phyloP scores from a whole-genome alignment of 2,113 vertebrate species.

The Notothenia coriiceps region DNA sequence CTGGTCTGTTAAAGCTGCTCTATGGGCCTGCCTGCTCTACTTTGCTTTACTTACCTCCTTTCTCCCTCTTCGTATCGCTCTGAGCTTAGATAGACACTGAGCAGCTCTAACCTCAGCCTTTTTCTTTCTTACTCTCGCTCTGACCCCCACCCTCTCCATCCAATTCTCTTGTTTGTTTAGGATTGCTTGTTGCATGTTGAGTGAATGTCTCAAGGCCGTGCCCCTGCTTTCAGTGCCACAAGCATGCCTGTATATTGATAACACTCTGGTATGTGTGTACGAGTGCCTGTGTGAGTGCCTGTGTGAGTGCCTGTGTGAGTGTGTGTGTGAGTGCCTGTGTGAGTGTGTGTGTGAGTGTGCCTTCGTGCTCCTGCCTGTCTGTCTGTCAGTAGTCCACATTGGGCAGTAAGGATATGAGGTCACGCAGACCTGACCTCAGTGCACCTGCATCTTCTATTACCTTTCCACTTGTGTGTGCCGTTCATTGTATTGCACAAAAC shows the following conservation, averaged over 20 bases:
- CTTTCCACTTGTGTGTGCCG: conserved; percentile 50
- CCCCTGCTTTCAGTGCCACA: conserved; percentile 64
- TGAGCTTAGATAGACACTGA: conserved; percentile 37
- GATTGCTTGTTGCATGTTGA: conserved; percentile 70
- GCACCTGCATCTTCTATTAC: conserved; percentile 75
- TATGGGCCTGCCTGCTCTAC: conserved; percentile 50
- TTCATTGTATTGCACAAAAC: conserved; percentile 52
- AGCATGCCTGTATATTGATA: conserved; percentile 67
- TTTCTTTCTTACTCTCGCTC: conserved; percentile 42
- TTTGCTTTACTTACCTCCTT: conserved; percentile 44
- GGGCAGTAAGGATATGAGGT: conserved; percentile 74
- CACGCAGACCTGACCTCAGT: conserved; percentile 69
- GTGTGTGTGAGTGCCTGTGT: not conserved
- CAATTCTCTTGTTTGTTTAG: conserved; percentile 71
- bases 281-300: conserved; percentile 10
- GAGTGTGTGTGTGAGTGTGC: conserved; percentile 8
- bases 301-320: conserved; percentile 41
- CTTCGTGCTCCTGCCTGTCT: conserved; percentile 21
- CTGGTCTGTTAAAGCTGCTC: conserved; percentile 62
- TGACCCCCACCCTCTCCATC: conserved; percentile 33
- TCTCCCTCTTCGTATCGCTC: conserved; percentile 9
- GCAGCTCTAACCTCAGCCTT: conserved; percentile 44
- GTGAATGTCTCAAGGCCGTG: conserved; percentile 65
- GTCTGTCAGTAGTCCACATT: conserved; percentile 72
- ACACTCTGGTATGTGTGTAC: conserved; percentile 55